Evolutionary conservation across 2,888 invertebrate species (phyloP).

Genomic region (Dryomyza anilis): DNA sequence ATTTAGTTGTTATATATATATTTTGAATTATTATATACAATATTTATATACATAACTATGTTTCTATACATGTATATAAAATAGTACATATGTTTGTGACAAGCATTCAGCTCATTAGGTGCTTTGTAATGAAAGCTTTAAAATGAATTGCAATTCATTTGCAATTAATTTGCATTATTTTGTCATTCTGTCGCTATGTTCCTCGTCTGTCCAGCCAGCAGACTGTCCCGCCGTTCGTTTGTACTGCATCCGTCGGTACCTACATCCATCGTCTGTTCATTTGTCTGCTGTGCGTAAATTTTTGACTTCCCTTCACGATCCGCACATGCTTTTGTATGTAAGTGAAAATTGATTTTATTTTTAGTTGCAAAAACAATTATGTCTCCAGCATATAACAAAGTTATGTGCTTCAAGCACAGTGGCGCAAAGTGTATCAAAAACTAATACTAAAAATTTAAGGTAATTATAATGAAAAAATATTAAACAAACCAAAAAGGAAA

Average conservation of each 20-base stretch:
- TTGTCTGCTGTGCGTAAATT: neutral
- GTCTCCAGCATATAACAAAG: neutral
- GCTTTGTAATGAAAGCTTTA: neutral
- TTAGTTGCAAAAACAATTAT: neutral
- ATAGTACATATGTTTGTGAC: conserved; percentile 11
- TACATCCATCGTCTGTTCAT: neutral
- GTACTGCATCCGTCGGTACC: neutral
- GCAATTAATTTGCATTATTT: no score
- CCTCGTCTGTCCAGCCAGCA: no score
- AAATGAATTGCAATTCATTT: no score
- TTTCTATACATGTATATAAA: conserved; percentile 23
- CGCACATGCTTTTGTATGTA: neutral
- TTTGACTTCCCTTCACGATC: neutral
- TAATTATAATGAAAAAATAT: no score
- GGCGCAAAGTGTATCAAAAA: neutral
- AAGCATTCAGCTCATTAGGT: neutral
- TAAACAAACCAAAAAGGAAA: no score
- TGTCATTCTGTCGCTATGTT: no score
- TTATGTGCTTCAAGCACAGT: neutral
- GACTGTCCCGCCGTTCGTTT: no score
- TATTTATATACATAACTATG: no score
- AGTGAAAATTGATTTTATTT: conserved; percentile 5
- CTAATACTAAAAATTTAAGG: neutral
- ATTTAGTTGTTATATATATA: neutral
- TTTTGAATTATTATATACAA: neutral